Percentiles rank a stretch among this genome's conserved stretches.
phyloP scores from a whole-genome alignment of 2,113 vertebrate species.

The Loxodonta africana region DNA sequence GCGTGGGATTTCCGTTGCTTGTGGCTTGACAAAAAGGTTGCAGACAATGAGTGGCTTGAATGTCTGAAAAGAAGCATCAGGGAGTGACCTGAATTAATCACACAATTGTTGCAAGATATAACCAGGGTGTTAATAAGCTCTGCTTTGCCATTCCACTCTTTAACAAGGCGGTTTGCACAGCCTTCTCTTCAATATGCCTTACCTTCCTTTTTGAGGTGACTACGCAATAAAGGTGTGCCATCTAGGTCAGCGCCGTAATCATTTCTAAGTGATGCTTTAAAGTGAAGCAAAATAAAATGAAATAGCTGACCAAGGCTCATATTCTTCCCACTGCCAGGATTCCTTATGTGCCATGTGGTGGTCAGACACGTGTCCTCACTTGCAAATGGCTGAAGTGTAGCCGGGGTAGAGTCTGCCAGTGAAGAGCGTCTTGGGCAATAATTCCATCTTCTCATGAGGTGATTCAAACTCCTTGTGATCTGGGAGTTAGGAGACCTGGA shows the following conservation, averaged over 20 bases:
- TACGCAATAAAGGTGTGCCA: not conserved
- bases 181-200: not conserved
- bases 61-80: conserved; percentile 58
- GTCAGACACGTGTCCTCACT: conserved; percentile 41
- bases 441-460: not conserved
- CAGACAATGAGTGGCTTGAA: conserved; percentile 64
- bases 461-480: not conserved
- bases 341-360: not conserved
- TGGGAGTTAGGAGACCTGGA: not conserved
- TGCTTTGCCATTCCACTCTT: conserved; percentile 38
- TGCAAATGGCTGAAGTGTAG: conserved; percentile 22
- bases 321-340: not conserved
- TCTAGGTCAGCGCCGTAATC: not conserved
- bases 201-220: conserved; percentile 36
- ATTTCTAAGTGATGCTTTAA: not conserved
- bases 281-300: conserved; percentile 41
- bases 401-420: not conserved
- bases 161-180: not conserved
- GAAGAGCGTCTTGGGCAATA: not conserved
- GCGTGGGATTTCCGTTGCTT: conserved; percentile 64
- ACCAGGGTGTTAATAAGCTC: conserved; percentile 22
- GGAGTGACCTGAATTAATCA: conserved; percentile 73
- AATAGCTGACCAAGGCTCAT: conserved; percentile 52
- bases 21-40: conserved; percentile 54
- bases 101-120: conserved; percentile 36